These are phyloP conservation scores for Dysdera silvatica DNA, from an alignment of 1,140 invertebrate species.

Conservation along the genomic window DNA sequence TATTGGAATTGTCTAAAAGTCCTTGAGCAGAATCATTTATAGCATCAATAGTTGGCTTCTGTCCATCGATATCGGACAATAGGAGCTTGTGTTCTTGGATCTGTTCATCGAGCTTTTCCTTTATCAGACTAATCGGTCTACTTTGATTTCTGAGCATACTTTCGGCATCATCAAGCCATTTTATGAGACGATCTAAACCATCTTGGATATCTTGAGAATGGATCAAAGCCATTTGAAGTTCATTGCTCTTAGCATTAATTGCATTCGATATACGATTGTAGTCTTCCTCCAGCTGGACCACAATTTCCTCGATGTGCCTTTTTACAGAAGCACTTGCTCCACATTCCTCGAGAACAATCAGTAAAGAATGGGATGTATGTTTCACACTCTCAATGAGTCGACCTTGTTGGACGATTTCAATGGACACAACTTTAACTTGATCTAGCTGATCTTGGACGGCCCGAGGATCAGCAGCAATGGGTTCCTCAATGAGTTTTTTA, in stretches of 20 bases:
- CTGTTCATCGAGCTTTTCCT: slow-evolving; percentile 78
- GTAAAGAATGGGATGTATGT: slow-evolving; percentile 59
- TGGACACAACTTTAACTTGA: slow-evolving; percentile 72
- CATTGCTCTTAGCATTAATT: slow-evolving; percentile 67
- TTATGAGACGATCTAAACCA: slow-evolving; percentile 71
- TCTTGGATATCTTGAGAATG: slow-evolving; percentile 92
- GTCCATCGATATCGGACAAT: slow-evolving; percentile 72
- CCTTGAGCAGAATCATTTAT: slow-evolving; percentile 69
- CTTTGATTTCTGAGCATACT: slow-evolving; percentile 60
- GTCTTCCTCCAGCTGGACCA: slow-evolving; percentile 64
- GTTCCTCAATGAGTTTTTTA: slow-evolving; percentile 65
- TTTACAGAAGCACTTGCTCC: slow-evolving; percentile 62
- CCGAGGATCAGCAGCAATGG: slow-evolving; percentile 73
- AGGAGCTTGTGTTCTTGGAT: slow-evolving; percentile 69
- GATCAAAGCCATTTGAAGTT: slow-evolving; percentile 76
- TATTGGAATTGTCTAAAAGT: slow-evolving; percentile 72
- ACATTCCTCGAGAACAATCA: slow-evolving; percentile 65
- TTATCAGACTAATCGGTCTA: slow-evolving; percentile 74
- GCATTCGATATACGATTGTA: slow-evolving; percentile 64
- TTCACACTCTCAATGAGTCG: slow-evolving; percentile 71
- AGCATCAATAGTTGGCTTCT: slow-evolving; percentile 72
- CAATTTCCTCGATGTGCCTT: slow-evolving; percentile 66
- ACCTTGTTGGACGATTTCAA: slow-evolving; percentile 75
- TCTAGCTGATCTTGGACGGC: slow-evolving; percentile 78
- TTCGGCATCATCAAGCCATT: slow-evolving; percentile 77